Percentiles rank a stretch among this genome's conserved stretches.
Evolutionary conservation across 2,888 invertebrate genomes (phyloP).

Genomic region (Stictocephala bisonia): DNA sequence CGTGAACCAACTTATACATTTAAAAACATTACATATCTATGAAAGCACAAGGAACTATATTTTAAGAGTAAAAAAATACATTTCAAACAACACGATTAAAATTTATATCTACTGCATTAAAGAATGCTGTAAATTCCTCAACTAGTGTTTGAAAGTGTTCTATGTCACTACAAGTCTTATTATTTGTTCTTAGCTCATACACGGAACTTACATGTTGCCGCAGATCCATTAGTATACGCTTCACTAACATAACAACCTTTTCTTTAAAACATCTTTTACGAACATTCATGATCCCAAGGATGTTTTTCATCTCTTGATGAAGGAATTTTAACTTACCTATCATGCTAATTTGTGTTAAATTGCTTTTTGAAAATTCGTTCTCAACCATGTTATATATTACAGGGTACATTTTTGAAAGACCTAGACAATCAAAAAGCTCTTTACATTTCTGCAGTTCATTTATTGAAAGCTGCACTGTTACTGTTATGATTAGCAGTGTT

Average conservation of each 20-base stretch:
- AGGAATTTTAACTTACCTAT: neutral
- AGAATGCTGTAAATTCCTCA: constrained; percentile 3
- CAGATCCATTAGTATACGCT: constrained; percentile 26
- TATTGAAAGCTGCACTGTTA: no score
- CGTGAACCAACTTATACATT: no score
- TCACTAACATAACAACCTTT: constrained; percentile 1
- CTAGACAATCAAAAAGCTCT: constrained; percentile 11
- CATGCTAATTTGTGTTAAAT: neutral
- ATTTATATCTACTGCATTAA: constrained; percentile 2
- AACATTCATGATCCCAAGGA: neutral
- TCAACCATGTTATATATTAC: neutral
- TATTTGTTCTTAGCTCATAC: neutral
- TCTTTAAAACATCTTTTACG: constrained; percentile 18
- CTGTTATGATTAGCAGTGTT: no score
- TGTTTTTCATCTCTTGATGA: neutral
- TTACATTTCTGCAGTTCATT: neutral
- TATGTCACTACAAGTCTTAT: neutral
- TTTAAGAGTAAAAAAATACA: no score
- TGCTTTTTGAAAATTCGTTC: constrained; percentile 4
- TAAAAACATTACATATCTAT: no score
- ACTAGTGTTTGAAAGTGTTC: neutral
- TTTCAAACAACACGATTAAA: constrained; percentile 6
- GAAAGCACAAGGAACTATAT: no score
- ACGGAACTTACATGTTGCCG: neutral
- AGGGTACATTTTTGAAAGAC: constrained; percentile 2